Evolutionary conservation across 2,797 vertebrate genomes (phyloP).

Genomic region (Dallia pectoralis): DNA sequence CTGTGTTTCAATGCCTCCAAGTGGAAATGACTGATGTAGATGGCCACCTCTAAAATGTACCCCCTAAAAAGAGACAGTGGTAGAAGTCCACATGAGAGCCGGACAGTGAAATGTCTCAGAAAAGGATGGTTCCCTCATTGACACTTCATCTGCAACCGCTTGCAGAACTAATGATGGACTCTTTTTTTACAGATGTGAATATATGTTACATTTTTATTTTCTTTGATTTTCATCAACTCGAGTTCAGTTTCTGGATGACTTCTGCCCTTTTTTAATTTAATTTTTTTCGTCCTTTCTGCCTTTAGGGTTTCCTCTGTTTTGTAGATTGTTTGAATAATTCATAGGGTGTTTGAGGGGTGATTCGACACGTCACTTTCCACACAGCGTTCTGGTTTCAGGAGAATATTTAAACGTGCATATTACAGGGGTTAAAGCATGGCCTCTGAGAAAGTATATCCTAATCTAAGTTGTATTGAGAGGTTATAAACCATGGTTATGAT

Average conservation of each 20-base stretch:
- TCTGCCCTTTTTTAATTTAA: slow-evolving; percentile 28
- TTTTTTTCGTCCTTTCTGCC: slow-evolving; percentile 3
- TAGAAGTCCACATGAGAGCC: slow-evolving; percentile 54
- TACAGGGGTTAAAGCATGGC: slow-evolving; percentile 41
- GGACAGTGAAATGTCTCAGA: slow-evolving; percentile 54
- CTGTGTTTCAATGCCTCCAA: slow-evolving; percentile 58
- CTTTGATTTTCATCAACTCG: slow-evolving; percentile 40
- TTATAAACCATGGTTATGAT: slow-evolving; percentile 57
- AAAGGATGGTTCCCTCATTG: slow-evolving; percentile 56
- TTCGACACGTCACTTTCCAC: slow-evolving; percentile 49
- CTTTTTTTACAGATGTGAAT: slow-evolving; percentile 66
- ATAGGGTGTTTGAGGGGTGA: slow-evolving; percentile 59
- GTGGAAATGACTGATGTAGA: slow-evolving; percentile 60
- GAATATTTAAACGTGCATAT: slow-evolving; percentile 64
- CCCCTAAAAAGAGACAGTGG: slow-evolving; percentile 38
- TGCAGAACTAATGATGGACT: slow-evolving; percentile 58
- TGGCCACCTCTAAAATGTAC: slow-evolving; percentile 51
- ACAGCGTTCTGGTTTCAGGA: slow-evolving; percentile 60
- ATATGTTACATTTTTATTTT: slow-evolving; percentile 55
- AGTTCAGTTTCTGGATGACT: slow-evolving; percentile 47
- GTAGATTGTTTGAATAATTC: slow-evolving; percentile 36
- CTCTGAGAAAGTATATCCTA: slow-evolving; percentile 47
- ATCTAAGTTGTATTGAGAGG: slow-evolving; percentile 52
- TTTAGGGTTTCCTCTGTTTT: slow-evolving; percentile 27
- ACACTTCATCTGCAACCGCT: slow-evolving; percentile 67